These are phyloP conservation scores for Corbicula japonica DNA, from an alignment of 2,888 invertebrate species.

Conservation along the genomic window DNA sequence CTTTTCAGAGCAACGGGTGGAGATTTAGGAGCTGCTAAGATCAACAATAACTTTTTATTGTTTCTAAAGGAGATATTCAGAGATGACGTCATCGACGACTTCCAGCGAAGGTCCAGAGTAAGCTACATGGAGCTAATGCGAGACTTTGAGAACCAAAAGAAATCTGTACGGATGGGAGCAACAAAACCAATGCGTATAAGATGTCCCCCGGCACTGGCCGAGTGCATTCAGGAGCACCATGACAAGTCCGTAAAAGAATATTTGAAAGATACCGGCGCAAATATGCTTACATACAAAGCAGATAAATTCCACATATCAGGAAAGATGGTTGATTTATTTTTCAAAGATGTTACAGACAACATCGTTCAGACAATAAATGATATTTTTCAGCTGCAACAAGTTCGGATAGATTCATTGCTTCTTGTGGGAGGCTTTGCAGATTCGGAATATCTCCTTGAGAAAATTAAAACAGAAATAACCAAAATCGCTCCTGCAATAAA, in stretches of 20 bases:
- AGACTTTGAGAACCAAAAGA: not conserved
- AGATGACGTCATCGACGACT: not conserved
- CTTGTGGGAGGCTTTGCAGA: slow-evolving; percentile 45
- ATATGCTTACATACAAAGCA: not conserved
- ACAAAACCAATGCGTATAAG: not conserved
- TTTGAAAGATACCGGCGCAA: not conserved
- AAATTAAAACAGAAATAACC: slow-evolving; percentile 12
- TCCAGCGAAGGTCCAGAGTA: not conserved
- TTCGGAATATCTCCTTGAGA: slow-evolving; percentile 35
- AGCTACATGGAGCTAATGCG: not conserved
- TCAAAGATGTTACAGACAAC: not conserved
- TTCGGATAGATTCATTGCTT: not conserved
- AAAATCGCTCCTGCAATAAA: not conserved
- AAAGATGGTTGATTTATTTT: not conserved
- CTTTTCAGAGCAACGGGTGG: slow-evolving; percentile 4
- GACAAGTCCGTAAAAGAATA: not conserved
- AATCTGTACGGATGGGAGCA: not conserved
- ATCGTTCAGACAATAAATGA: not conserved
- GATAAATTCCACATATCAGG: not conserved
- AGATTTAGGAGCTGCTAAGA: not conserved
- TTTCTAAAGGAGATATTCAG: not conserved
- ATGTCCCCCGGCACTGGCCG: not conserved
- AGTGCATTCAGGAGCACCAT: not conserved
- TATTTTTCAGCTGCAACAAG: not conserved
- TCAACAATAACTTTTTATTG: not conserved